Evolutionary conservation across 1,140 invertebrate genomes (phyloP).

Genomic region (Musca vetustissima): DNA sequence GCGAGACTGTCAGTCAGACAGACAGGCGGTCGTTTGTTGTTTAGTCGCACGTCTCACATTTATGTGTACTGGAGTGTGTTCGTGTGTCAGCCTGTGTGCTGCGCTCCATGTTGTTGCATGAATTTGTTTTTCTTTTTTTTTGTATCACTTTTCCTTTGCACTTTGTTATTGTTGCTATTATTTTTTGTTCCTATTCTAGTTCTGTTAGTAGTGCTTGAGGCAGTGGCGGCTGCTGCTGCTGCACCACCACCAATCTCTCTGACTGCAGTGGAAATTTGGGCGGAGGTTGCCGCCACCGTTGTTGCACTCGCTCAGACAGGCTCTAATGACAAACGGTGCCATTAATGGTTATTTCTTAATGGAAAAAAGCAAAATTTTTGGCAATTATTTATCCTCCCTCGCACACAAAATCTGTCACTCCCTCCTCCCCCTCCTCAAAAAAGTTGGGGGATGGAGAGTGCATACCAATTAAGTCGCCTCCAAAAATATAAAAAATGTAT

Average conservation of each 20-base stretch:
- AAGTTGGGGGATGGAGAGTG: no score
- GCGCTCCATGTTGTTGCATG: constrained; percentile 1
- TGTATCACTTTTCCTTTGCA: background rate
- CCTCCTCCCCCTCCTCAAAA: no score
- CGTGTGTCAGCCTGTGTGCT: background rate
- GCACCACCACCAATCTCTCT: no score
- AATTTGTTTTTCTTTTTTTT: constrained; percentile 8
- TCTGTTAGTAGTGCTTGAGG: no score
- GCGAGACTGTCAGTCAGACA: no score
- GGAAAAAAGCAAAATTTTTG: background rate
- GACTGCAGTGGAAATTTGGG: background rate
- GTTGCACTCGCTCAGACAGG: background rate
- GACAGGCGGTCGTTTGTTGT: no score
- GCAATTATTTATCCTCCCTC: background rate
- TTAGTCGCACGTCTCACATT: no score
- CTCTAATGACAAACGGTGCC: no score
- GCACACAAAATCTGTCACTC: no score
- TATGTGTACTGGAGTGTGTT: no score
- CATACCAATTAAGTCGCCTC: no score
- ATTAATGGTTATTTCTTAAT: background rate
- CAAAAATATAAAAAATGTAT: no score
- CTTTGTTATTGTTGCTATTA: background rate
- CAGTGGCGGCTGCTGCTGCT: background rate
- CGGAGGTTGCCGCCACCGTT: constrained; percentile 7
- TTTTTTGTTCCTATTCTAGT: background rate